These are phyloP conservation scores for Bergia puertoricense DNA, from an alignment of 92 coral and sea anemone genomes.

Conservation along the genomic window DNA sequence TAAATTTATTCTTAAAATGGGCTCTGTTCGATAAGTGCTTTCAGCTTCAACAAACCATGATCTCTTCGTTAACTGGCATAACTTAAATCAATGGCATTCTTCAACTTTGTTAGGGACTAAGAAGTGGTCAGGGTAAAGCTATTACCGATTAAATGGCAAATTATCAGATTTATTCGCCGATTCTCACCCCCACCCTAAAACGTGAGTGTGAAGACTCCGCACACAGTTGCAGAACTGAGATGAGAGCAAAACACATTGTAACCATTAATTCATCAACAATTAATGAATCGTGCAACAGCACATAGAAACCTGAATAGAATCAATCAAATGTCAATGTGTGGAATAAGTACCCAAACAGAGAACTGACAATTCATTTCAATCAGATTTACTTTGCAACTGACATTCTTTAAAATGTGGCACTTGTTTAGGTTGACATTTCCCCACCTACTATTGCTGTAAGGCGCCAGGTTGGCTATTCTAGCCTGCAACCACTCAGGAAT, in stretches of 20 bases:
- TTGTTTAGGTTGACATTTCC: conserved; percentile 8
- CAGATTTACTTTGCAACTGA: background rate
- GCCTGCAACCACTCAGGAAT: conserved; percentile 9
- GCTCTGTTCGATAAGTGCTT: background rate
- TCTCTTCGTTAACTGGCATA: background rate
- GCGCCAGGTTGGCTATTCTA: conserved; percentile 2
- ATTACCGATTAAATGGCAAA: conserved; percentile 9
- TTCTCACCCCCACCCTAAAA: conserved; percentile 35
- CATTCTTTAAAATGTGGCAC: conserved; percentile 9
- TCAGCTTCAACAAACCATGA: background rate
- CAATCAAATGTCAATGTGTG: background rate
- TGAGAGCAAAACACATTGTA: background rate
- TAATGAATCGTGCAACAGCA: background rate
- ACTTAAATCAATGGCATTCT: background rate
- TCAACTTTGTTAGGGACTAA: background rate
- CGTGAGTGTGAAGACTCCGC: background rate
- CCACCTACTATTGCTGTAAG: conserved; percentile 4
- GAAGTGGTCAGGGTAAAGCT: background rate
- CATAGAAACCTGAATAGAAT: background rate
- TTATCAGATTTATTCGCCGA: conserved; percentile 10
- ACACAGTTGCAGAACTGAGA: background rate
- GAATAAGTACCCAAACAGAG: background rate
- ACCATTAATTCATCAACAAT: background rate
- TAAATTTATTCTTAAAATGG: background rate
- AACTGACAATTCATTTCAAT: conserved; percentile 22